phyloP scores from a whole-genome alignment of 2,888 invertebrate genomes.

The Hermaeophaga mercurialis region DNA sequence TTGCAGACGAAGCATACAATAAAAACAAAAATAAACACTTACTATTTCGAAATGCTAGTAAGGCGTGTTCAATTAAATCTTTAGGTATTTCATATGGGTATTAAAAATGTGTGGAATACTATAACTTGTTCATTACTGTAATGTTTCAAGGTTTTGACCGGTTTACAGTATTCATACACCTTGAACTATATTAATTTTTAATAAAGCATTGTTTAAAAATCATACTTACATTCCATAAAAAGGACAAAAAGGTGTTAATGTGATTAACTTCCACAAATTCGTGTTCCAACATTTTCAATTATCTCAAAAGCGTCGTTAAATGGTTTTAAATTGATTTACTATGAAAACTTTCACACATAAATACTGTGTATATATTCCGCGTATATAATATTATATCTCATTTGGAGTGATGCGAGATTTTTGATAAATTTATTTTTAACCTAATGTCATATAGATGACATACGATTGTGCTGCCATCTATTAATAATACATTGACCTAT shows the following conservation, averaged over 20 bases:
- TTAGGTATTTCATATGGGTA: neutral
- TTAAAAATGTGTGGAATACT: neutral
- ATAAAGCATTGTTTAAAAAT: constrained; percentile 14
- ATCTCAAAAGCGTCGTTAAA: no score
- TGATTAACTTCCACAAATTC: constrained; percentile 72
- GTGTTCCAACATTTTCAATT: constrained; percentile 61
- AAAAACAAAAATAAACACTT: no score
- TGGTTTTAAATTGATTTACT: no score
- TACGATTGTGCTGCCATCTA: neutral
- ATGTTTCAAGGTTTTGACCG: constrained; percentile 20
- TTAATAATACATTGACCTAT: neutral
- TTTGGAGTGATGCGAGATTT: neutral
- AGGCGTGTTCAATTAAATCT: neutral
- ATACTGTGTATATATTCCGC: neutral
- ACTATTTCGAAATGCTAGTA: no score
- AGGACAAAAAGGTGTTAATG: constrained; percentile 79
- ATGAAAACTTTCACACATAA: neutral
- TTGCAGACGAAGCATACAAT: no score
- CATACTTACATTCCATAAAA: constrained; percentile 76
- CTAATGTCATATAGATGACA: neutral
- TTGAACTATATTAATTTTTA: constrained; percentile 32
- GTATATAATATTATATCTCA: constrained; percentile 1
- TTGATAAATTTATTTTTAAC: constrained; percentile 3
- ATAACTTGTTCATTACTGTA: neutral
- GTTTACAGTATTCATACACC: constrained; percentile 27